Base-by-base conservation (phyloP, 2,888 invertebrate genomes). In the Brachycybe producta region DNA sequence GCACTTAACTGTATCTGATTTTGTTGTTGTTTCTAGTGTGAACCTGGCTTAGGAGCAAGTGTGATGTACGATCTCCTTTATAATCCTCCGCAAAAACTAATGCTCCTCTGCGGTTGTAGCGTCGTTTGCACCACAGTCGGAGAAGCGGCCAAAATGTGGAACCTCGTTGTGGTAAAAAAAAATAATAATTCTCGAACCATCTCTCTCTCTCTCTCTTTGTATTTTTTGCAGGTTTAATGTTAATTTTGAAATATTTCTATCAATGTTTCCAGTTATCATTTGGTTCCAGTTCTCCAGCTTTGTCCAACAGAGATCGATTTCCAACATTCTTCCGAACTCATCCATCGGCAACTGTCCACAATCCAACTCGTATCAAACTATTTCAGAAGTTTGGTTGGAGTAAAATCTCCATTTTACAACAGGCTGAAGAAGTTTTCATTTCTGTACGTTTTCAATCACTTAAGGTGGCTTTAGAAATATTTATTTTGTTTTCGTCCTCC, bases 141-240 rank as follows among this genome's bases (percentile, higher is more conserved):
- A 2, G 97, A 98, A 72, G 94, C 97, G 36, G 97, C 97, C 51
- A 94, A 92, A 72, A 95, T 97, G 88, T 99, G 97, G 97, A 97
- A 99, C 72, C 78, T 98, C 55, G 87, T 98, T 67, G 97, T 98
- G 74, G 97, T 97, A 71, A 79, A 85, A 79, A 23, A 17, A 13
- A 15, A 21, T 21, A 23, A 11, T 1, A 8, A 17, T 53, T 48
- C 7, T 15, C 7, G 11, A 8, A 38, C 19, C 8, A 8, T 38
- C 15, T 8, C 8, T 8, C 15, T 13, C 8, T 13, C 13, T 13
- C 39, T 11, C 39, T 15, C 39, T 7, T 15, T 8, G 11, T 15
- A 15, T 19, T 2, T 2, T 15, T 35, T 55, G 17, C 19, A 27
- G 34, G 30, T 15, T 13, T 36, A 30, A 24, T 28, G 44, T 53